Conservation (phyloP, 2,888 invertebrate genomes). For the Drosophila pegasa region DNA sequence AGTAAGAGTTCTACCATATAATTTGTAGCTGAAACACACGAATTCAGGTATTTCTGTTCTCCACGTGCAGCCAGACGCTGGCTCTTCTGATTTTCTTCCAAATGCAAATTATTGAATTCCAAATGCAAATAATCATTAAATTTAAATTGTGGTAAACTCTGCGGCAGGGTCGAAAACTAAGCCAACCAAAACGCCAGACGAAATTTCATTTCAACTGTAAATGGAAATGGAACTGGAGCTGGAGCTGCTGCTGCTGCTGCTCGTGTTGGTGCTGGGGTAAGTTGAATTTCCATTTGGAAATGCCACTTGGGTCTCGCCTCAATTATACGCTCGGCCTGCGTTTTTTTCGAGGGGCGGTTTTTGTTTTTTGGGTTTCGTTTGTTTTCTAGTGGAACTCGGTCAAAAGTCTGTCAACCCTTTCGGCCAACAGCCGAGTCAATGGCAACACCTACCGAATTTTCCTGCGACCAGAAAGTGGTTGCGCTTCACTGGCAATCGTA, state of each 20-base stretch:
- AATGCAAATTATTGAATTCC: conserved; percentile 74
- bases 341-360: conserved; percentile 19
- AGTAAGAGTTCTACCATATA: conserved; percentile 50
- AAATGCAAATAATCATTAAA: conserved; percentile 74
- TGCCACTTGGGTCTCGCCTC: conserved; percentile 55
- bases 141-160: conserved; percentile 60
- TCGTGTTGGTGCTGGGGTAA: conserved; percentile 23
- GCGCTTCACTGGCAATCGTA: conserved; percentile 63
- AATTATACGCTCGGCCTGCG: conserved; percentile 71
- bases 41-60: conserved; percentile 2
- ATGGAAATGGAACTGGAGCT: background rate
- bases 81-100: conserved; percentile 52
- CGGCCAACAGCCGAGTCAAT: conserved; percentile 36
- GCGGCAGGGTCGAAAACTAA: conserved; percentile 33
- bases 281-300: conserved; percentile 45
- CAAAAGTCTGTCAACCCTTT: conserved; percentile 76
- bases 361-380: background rate
- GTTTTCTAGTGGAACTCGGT: conserved; percentile 59
- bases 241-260: background rate
- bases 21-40: conserved; percentile 66
- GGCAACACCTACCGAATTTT: conserved; percentile 69
- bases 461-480: conserved; percentile 29
- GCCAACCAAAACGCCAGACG: conserved; percentile 53
- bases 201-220: conserved; percentile 13
- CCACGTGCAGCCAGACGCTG: conserved; percentile 21